Base-by-base conservation (phyloP, 2,888 invertebrate genomes). In the Leptinotarsa peninsularis region DNA sequence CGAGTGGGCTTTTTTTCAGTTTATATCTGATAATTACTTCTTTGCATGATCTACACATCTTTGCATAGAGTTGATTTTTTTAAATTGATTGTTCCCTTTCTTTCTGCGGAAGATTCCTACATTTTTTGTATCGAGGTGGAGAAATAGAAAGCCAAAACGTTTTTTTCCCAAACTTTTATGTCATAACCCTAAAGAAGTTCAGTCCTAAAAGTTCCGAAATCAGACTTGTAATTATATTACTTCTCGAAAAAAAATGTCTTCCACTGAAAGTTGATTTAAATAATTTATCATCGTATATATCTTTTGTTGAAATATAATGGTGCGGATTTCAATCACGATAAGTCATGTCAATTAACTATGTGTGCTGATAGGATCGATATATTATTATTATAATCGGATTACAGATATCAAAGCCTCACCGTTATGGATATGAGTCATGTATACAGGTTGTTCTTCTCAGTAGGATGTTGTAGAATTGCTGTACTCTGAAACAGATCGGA, bases 351-450 rank as follows among this genome's bases (percentile, higher is more conserved):
- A 71, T 67, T 67, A 67, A 52, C 15, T 7, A 49, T 49, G 49
- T 71, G 49, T 60, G 60, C 71, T 58, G 60, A 49, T 60, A 58
- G 60, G 58, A 63, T 71, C 71, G 23, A 71, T 71, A 49, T 63
- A 60, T 60, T 71, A 71, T 71, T 71, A 60, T 60, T 49, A 23
- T 71, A 71, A 71, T 56, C 71, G 60, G 58, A 71, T 71, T 58
- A 71, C 43, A 49, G 71, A 49, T 58, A 60, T 63, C 17, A 23
- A 18, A 60, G 21, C 1, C 17, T 17, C 49, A 49, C 49, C 49
- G 49, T 60, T 68, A 27, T 58, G 58, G 43, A 71, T 60, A 18
- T 43, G 43, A 21, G 27, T 18, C n/a, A n/a, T 56, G 43, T 56
- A 56, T 56, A 14, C 27, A 58, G 18, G 33, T 58, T 21, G 33